Evolutionary conservation across 35 echinoderm and acorn worm species (phyloP).

Genomic region (Apostichopus parvimensis): DNA sequence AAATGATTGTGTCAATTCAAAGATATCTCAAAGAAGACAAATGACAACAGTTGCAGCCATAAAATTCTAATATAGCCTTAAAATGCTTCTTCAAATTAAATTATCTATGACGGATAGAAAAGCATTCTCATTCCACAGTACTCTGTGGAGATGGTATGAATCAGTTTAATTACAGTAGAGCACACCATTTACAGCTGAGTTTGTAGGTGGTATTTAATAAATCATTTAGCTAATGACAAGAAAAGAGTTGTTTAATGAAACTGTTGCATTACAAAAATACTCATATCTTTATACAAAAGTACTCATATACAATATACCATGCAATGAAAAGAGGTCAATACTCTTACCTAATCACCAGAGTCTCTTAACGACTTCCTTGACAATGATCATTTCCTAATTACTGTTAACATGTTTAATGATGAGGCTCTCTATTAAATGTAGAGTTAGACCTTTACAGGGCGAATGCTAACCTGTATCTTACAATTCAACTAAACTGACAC

Average conservation of each 20-base stretch:
- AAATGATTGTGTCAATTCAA: slow-evolving; percentile 35
- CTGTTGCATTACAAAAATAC: background rate
- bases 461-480: too few species aligned
- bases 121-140: background rate
- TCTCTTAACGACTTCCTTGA: too few species aligned
- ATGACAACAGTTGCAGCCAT: slow-evolving; percentile 36
- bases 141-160: slow-evolving; percentile 7
- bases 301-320: too few species aligned
- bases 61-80: slow-evolving; percentile 16
- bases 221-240: background rate
- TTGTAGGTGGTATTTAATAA: slow-evolving; percentile 4
- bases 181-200: background rate
- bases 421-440: too few species aligned
- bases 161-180: background rate
- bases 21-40: slow-evolving; percentile 30
- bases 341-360: too few species aligned
- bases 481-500: too few species aligned
- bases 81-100: background rate
- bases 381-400: too few species aligned
- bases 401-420: too few species aligned
- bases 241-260: background rate
- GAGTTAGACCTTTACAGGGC: too few species aligned
- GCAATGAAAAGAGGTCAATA: too few species aligned
- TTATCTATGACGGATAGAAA: background rate
- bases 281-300: too few species aligned